Evolutionary conservation across 2,797 vertebrate genomes (phyloP).

Genomic region (Perodicticus potto): DNA sequence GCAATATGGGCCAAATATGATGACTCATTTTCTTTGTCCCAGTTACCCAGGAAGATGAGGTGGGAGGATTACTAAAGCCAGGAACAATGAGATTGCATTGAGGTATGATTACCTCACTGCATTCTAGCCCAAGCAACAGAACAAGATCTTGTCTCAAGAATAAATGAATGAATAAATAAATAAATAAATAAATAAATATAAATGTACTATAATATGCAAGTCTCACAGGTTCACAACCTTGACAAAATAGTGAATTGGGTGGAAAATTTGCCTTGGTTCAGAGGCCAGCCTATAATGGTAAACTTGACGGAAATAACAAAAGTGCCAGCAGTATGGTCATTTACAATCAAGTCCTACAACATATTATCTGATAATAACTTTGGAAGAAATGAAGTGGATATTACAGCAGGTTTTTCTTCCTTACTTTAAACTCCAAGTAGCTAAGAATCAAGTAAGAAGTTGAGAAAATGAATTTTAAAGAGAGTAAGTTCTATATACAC

Average conservation of each 20-base stretch:
- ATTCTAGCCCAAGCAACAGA: no score
- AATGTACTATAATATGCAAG: not conserved
- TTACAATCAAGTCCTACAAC: not conserved
- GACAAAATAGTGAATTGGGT: not conserved
- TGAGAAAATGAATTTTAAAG: not conserved
- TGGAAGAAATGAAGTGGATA: not conserved
- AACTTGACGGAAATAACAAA: not conserved
- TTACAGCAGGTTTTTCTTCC: not conserved
- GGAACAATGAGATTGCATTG: no score
- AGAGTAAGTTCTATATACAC: not conserved
- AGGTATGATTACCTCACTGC: no score
- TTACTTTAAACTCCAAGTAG: not conserved
- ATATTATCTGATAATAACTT: conserved; percentile 16
- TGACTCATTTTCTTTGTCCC: no score
- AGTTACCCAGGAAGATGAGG: no score
- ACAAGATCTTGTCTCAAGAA: no score
- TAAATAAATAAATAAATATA: no score
- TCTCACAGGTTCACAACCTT: not conserved
- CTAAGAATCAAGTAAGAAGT: not conserved
- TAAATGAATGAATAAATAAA: no score
- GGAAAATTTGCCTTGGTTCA: not conserved
- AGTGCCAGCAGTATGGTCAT: not conserved
- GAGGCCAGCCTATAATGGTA: not conserved
- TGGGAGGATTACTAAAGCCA: no score
- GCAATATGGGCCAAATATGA: not conserved